Base-by-base conservation (phyloP, 2,797 vertebrate genomes). In the Spheniscus humboldti region DNA sequence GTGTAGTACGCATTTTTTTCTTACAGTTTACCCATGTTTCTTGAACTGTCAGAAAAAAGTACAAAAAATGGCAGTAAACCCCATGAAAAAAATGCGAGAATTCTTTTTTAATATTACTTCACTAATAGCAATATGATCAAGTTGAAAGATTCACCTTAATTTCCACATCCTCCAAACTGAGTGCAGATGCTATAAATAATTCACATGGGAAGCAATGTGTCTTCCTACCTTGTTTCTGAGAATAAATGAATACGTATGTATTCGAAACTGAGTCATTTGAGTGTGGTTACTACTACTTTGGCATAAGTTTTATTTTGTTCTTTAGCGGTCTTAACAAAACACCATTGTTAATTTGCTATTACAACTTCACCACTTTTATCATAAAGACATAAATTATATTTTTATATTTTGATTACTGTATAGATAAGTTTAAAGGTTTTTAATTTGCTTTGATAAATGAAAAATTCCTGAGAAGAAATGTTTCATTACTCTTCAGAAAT, bases 1-100 rank as follows among this genome's bases (percentile, higher is more conserved):
- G 0, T 48, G 9, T 5, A 5, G 1, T 60, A 41, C 4, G 1
- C n/a, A 1, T 9, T 33, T 73, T 30, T 30, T 69, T 47, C 19
- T 69, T 60, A 10, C 3, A 39, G 4, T 63, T 79, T 72, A 33
- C 4, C 7, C 6, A 1, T 33, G 6, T 37, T 62, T 83, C 28
- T 75, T 66, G 7, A 75, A 67, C 39, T 53, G 9, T 35, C 39
- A n/a, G 30, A 55, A 85, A 80, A 67, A 47, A 1, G 0, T 25
- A 55, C 22, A 28, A 45, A 67, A 91, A 64, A 25, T 7, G 11
- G 13, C 10, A 66, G 35, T 33, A 48, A 86, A 63, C 57, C 2
- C 11, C 12, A 11, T 52, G 12, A n/a, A 11, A 75, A 74, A 64
- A 77, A 18, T 3, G 0, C 8, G 22, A 3, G 7, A 33, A 8